Conservation (phyloP, 2,113 vertebrate species). For the Narcine bancroftii region DNA sequence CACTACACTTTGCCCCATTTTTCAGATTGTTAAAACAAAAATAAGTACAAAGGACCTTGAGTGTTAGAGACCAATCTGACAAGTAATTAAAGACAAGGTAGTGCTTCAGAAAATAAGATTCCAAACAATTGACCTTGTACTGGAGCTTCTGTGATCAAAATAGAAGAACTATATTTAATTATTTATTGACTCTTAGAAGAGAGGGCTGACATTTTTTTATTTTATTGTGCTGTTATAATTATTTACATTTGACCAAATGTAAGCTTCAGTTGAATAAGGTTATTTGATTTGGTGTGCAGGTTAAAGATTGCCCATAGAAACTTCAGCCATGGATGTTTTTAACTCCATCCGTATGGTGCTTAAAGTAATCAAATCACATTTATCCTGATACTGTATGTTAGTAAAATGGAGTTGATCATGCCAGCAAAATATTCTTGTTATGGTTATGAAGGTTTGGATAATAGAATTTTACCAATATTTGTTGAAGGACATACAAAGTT, state of each 20-base stretch:
- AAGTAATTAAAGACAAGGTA: neutral
- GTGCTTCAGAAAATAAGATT: neutral
- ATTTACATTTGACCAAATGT: neutral
- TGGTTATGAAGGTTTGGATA: neutral
- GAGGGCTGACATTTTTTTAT: neutral
- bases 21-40: no score
- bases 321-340: neutral
- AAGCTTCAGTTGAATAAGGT: neutral
- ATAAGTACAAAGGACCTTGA: no score
- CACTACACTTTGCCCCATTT: no score
- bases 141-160: neutral
- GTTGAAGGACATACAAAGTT: neutral
- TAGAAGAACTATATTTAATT: neutral
- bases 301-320: neutral
- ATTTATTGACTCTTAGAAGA: neutral
- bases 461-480: neutral
- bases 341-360: neutral
- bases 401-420: neutral
- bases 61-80: no score
- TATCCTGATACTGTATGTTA: neutral
- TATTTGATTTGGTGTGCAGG: neutral
- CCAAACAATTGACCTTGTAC: neutral
- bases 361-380: neutral
- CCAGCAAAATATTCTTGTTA: neutral
- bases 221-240: neutral